These are phyloP conservation scores for Neodon shergylaensis DNA, from an alignment of 2,113 vertebrate species.

Conservation along the genomic window DNA sequence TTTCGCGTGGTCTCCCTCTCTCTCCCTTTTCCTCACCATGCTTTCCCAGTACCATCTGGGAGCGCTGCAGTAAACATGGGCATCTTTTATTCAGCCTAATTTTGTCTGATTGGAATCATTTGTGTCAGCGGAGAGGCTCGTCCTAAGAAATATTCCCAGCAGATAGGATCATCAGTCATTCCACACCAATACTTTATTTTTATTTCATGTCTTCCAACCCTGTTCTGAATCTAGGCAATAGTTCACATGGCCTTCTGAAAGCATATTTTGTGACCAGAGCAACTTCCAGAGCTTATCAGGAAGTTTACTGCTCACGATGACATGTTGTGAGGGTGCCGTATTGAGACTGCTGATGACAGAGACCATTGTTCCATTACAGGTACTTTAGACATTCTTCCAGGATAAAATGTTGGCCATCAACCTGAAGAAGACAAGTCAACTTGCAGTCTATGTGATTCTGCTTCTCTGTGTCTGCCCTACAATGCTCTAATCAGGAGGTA, in stretches of 20 bases:
- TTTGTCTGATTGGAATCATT: no score
- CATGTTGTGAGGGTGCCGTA: not conserved
- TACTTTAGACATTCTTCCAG: constrained; percentile 7
- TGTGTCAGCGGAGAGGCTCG: no score
- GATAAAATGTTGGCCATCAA: not conserved
- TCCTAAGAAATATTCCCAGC: no score
- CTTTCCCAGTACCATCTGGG: no score
- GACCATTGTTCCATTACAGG: not conserved
- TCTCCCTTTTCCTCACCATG: no score
- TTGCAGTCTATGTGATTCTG: not conserved
- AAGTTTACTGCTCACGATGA: not conserved
- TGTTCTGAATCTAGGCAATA: not conserved
- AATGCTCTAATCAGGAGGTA: not conserved
- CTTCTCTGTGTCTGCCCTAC: not conserved
- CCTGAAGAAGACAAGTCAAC: not conserved
- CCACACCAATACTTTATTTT: not conserved
- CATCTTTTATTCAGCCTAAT: no score
- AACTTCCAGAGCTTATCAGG: not conserved
- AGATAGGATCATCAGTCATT: not conserved
- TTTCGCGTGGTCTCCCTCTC: no score
- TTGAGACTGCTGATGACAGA: not conserved
- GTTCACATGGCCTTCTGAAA: not conserved
- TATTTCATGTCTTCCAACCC: not conserved
- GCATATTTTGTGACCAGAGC: not conserved
- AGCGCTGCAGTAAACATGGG: no score